Evolutionary conservation across 2,888 invertebrate genomes (phyloP), one percentile per base, ranked within the genome.

Genomic region (Diarsia mendica): DNA sequence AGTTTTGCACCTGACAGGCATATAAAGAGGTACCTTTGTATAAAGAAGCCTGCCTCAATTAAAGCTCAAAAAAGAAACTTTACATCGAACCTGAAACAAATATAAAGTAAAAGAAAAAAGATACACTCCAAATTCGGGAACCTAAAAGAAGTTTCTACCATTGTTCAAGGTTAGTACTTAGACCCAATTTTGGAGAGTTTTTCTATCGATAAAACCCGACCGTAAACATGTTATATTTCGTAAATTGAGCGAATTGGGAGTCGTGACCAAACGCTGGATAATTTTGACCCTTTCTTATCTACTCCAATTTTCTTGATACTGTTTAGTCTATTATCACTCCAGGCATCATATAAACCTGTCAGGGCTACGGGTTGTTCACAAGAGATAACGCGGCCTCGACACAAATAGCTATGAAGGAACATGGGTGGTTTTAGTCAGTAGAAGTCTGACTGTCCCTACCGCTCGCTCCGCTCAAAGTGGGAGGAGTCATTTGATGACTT

Each of bases 131-230:
- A 63, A 33, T 23, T 33, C 20, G 18, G 18, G 18, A 58, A 18
- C 58, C 58, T 28, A 48, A 53, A 64, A 46, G 6, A 39, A 48
- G 15, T 28, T 79, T 77, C 67, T 60, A 72, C 51, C n/a, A 18
- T 58, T 63, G 9, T 20, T 46, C 23, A 39, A 65, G 39, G 18
- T 39, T 80, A 33, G 23, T 67, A 63, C 80, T 61, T 18, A 46
- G 10, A 49, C 18, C 39, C 70, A 64, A 70, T 67, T 79, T 67
- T 1, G 28, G 11, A 49, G 44, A 67, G 63, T 68, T 61, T 61
- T 67, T 49, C n/a, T 72, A 20, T 9, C 49, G 23, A 68, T 83
- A 79, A 78, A 68, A 83, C 51, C 9, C 8, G 33, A 10, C 67
- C 9, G 46, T 66, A 66, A 79, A 71, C 15, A 55, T 67, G 46